A percentile compares a stretch with the other conserved stretches of the same genome.
Conservation (phyloP, 2,888 invertebrate genomes). For the Theodoxus fluviatilis region DNA sequence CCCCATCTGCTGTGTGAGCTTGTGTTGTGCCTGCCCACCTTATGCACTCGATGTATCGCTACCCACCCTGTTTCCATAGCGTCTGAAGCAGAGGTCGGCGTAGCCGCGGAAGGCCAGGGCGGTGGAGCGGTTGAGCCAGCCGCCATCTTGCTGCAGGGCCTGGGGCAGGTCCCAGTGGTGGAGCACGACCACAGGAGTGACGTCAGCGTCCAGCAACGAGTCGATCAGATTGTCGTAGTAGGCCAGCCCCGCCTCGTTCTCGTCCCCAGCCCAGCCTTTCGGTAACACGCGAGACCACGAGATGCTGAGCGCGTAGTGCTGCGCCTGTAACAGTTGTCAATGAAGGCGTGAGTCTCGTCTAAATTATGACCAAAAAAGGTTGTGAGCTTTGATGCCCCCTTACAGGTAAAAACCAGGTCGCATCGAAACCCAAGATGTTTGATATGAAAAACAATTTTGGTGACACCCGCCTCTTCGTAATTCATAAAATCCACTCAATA, state of each 20-base stretch:
- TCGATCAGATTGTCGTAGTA: constrained; percentile 81
- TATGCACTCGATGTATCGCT: background rate
- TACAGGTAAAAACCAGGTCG: no score
- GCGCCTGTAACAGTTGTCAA: constrained; percentile 35
- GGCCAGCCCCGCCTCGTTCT: constrained; percentile 76
- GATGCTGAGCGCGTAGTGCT: constrained; percentile 65
- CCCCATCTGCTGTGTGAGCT: no score
- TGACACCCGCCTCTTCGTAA: no score
- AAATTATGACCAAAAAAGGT: no score
- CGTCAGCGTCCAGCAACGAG: constrained; percentile 71
- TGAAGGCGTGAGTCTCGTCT: no score
- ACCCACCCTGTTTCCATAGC: constrained; percentile 55
- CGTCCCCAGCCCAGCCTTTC: constrained; percentile 64
- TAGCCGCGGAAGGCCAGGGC: constrained; percentile 59
- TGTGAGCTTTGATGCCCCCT: no score
- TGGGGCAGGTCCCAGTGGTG: constrained; percentile 64
- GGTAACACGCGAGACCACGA: constrained; percentile 82
- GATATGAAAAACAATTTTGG: no score
- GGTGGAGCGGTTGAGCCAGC: constrained; percentile 53
- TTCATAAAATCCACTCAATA: no score
- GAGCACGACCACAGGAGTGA: constrained; percentile 71
- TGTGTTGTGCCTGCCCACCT: constrained; percentile 24
- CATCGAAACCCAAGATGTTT: no score
- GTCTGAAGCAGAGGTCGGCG: constrained; percentile 55
- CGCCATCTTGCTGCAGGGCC: constrained; percentile 49